Percentiles rank a stretch among this genome's conserved stretches.
Conservation (phyloP, 2,888 invertebrate species). For the Sabatieria punctata region DNA sequence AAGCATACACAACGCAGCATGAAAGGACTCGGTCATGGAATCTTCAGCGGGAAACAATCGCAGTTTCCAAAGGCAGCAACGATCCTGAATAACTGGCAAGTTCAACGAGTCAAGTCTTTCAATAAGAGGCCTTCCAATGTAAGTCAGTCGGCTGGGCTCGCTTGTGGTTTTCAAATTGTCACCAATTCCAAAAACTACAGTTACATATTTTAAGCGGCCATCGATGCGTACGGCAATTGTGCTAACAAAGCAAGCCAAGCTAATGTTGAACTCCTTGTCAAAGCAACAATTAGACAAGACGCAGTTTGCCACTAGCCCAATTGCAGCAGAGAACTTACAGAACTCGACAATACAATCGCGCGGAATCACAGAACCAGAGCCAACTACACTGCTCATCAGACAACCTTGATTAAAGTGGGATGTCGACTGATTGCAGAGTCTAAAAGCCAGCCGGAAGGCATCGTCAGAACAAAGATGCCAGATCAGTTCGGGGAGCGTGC, state of each 20-base stretch:
- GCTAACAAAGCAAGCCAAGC: neutral
- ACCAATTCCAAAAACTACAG: neutral
- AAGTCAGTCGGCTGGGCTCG: neutral
- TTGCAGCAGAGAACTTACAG: neutral
- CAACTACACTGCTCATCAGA: neutral
- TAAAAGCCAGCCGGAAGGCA: no score
- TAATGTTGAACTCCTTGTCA: neutral
- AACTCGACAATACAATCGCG: neutral
- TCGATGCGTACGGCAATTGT: neutral
- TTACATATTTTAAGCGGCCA: neutral
- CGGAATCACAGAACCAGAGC: neutral
- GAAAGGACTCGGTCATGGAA: no score
- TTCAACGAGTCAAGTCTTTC: no score
- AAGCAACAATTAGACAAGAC: neutral
- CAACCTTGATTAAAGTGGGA: neutral
- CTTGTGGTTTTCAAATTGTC: neutral
- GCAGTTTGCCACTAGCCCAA: neutral
- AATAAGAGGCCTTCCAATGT: neutral
- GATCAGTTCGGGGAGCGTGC: conserved; percentile 31
- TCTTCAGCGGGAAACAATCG: no score
- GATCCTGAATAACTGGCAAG: no score
- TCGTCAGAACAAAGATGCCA: neutral
- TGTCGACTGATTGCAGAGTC: no score
- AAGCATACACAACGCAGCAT: no score
- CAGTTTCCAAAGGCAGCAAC: no score